A percentile compares a stretch with the other conserved stretches of the same genome.
phyloP scores from a whole-genome alignment of 2,113 vertebrate genomes.

The Acinonyx jubatus region DNA sequence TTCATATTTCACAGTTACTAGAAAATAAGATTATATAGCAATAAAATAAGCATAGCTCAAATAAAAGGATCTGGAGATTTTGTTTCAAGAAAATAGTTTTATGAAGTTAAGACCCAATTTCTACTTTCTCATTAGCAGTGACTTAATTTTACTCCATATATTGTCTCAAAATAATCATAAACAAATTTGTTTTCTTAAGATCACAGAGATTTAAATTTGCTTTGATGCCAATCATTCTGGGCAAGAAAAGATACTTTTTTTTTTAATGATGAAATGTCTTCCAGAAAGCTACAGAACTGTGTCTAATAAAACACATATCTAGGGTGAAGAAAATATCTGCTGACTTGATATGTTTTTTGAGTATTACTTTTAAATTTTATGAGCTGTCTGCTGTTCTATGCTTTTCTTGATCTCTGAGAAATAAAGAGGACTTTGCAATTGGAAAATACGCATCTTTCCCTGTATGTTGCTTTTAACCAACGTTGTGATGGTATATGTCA shows the following conservation, averaged over 20 bases:
- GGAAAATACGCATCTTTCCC: not conserved
- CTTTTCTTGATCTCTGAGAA: not conserved
- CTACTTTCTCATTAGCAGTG: not conserved
- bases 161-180: not conserved
- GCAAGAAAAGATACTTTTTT: not conserved
- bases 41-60: not conserved
- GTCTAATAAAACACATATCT: not conserved
- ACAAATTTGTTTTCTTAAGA: not conserved
- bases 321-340: not conserved
- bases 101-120: not conserved
- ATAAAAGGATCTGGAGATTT: not conserved
- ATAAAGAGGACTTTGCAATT: not conserved
- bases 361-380: constrained; percentile 44
- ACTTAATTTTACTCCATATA: not conserved
- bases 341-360: constrained; percentile 16
- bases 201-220: not conserved
- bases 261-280: constrained; percentile 10
- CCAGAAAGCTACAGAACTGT: not conserved
- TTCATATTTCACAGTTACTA: not conserved
- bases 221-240: not conserved
- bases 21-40: not conserved
- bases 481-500: not conserved
- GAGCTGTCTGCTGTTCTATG: not conserved
- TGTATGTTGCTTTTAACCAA: constrained; percentile 46
- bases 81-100: not conserved